Percentiles rank a stretch among this genome's conserved stretches.
Evolutionary conservation across 2,797 vertebrate species (phyloP).

Genomic region (Mus caroli): DNA sequence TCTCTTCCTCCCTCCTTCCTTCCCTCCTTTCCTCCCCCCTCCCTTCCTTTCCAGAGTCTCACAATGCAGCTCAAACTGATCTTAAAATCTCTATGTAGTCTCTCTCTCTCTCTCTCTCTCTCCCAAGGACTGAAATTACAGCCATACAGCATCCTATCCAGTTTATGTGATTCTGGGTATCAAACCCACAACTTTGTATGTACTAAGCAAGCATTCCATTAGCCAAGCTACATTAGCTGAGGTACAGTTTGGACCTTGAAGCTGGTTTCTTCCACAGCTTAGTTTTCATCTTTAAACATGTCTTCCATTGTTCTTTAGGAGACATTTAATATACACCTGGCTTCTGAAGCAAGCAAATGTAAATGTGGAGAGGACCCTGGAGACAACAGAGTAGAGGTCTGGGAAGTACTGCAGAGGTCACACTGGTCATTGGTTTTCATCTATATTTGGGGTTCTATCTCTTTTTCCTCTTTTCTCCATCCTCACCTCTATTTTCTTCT

Average conservation of each 20-base stretch:
- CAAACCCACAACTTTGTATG: not conserved
- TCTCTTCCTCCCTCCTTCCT: too few relatives aligned
- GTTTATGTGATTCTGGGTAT: not conserved
- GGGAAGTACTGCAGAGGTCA: not conserved
- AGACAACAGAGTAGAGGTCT: not conserved
- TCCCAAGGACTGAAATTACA: not conserved
- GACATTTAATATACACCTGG: not conserved
- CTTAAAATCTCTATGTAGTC: not conserved
- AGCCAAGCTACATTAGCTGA: not conserved
- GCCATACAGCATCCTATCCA: too few relatives aligned
- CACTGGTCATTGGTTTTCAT: not conserved
- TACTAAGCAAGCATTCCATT: too few relatives aligned
- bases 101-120: too few relatives aligned
- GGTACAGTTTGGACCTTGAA: not conserved
- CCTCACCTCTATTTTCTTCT: not conserved
- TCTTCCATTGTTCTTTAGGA: not conserved
- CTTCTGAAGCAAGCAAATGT: not conserved
- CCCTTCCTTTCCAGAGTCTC: not conserved
- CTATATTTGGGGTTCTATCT: not conserved
- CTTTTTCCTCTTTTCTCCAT: not conserved
- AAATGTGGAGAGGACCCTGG: accelerated
- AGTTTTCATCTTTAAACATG: not conserved
- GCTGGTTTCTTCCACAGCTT: not conserved
- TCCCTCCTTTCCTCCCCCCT: not conserved
- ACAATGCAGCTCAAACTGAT: not conserved